Evolutionary conservation across 2,113 vertebrate genomes (phyloP).

Genomic region (Anarhynchus alexandrinus): DNA sequence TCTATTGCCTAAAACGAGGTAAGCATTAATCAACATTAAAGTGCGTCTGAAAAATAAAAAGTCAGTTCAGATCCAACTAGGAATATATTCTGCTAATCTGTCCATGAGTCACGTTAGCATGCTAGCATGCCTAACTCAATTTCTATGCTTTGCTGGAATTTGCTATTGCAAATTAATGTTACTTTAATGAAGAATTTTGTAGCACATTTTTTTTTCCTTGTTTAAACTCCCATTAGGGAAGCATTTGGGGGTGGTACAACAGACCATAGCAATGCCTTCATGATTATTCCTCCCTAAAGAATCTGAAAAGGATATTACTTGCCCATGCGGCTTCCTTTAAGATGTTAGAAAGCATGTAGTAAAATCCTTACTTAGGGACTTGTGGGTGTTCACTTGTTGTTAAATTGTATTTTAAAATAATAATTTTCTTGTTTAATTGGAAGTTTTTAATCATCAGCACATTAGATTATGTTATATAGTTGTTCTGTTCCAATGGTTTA

Average conservation of each 20-base stretch:
- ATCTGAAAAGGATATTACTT: conserved; percentile 27
- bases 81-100: background rate
- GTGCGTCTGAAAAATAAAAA: background rate
- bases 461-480: background rate
- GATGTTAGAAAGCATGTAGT: background rate
- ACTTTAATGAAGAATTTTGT: background rate
- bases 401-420: background rate
- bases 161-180: background rate
- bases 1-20: background rate
- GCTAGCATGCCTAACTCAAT: background rate
- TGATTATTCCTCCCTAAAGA: background rate
- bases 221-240: background rate
- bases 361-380: background rate
- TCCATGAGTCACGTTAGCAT: background rate
- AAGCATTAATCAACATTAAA: background rate
- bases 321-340: conserved; percentile 8
- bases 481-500: background rate
- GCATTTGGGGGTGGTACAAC: background rate
- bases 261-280: background rate
- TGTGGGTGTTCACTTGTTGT: background rate
- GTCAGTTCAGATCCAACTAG: background rate
- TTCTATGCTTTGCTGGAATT: conserved; percentile 27
- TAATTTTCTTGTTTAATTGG: background rate
- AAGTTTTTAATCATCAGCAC: background rate
- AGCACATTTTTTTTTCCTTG: background rate